phyloP scores from a whole-genome alignment of 1,140 invertebrate genomes.

The Tribolium madens region DNA sequence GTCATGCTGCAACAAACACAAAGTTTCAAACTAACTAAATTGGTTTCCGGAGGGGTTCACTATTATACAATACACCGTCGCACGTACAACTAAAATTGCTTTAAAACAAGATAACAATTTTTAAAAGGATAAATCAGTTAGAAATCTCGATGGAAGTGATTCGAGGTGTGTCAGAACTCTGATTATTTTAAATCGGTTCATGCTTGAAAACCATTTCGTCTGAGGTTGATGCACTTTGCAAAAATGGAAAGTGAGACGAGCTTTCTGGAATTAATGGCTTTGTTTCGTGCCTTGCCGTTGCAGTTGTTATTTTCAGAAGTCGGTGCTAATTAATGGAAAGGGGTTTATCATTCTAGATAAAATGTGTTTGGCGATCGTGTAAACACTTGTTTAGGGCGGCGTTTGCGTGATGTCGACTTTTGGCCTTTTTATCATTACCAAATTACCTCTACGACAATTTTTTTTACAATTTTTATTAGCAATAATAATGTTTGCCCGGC shows the following conservation, averaged over 20 bases:
- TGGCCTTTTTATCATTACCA: not conserved
- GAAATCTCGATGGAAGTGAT: slow-evolving; percentile 3
- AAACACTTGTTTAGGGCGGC: slow-evolving; percentile 6
- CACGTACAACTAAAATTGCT: slow-evolving; percentile 25
- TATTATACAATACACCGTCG: slow-evolving; percentile 23
- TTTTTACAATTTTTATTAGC: too few relatives aligned
- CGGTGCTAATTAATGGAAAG: slow-evolving; percentile 14
- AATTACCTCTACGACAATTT: not conserved
- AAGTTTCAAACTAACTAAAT: slow-evolving; percentile 41
- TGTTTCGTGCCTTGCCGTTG: not conserved
- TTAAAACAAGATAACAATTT: slow-evolving; percentile 37
- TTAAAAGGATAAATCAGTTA: slow-evolving; percentile 21
- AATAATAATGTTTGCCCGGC: too few relatives aligned
- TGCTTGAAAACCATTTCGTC: slow-evolving; percentile 10
- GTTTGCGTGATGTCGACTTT: not conserved
- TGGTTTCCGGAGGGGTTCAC: slow-evolving; percentile 38
- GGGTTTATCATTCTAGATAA: slow-evolving; percentile 1
- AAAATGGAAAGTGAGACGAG: slow-evolving; percentile 5
- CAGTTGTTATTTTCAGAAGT: slow-evolving; percentile 3
- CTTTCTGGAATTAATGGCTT: not conserved
- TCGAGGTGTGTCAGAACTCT: not conserved
- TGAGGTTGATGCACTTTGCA: slow-evolving; percentile 6
- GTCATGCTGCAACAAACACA: slow-evolving; percentile 43
- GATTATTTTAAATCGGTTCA: slow-evolving; percentile 36
- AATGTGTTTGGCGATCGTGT: slow-evolving; percentile 15